phyloP scores from a whole-genome alignment of 2,888 invertebrate species.

The Drosophila yooni region DNA sequence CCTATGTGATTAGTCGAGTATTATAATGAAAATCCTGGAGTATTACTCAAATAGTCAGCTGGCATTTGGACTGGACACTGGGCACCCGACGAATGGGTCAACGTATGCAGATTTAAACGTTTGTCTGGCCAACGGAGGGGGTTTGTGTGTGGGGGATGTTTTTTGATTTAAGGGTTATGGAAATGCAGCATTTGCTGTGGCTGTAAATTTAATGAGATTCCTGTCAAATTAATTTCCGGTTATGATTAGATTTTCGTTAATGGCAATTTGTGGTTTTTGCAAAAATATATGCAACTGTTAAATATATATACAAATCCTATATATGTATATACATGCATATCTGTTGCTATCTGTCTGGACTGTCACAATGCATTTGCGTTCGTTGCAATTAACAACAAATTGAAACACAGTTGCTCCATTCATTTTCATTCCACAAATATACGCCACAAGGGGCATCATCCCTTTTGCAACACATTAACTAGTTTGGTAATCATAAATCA shows the following conservation, averaged over 20 bases:
- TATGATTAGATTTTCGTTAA: constrained; percentile 85
- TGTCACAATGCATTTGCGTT: constrained; percentile 56
- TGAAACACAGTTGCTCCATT: constrained; percentile 10
- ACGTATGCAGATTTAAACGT: constrained; percentile 74
- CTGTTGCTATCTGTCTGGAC: constrained; percentile 38
- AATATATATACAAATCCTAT: not conserved
- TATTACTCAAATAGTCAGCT: constrained; percentile 78
- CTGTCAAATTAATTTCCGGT: constrained; percentile 86
- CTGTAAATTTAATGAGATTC: constrained; percentile 85
- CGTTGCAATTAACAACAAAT: constrained; percentile 59
- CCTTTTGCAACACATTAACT: constrained; percentile 49
- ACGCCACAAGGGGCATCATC: not conserved
- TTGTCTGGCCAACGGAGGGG: constrained; percentile 30
- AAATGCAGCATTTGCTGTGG: constrained; percentile 45
- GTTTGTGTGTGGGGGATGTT: not conserved
- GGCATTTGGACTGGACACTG: constrained; percentile 19
- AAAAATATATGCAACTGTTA: constrained; percentile 41
- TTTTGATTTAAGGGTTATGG: constrained; percentile 5
- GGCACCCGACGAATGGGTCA: constrained; percentile 53
- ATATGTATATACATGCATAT: constrained; percentile 7
- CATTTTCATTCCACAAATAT: not conserved
- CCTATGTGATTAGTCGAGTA: constrained; percentile 68
- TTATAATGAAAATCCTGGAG: constrained; percentile 76
- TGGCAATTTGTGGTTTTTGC: constrained; percentile 85
- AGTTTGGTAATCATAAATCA: constrained; percentile 71